Evolutionary conservation across 2,888 invertebrate genomes (phyloP).

Genomic region (Pocota personata): DNA sequence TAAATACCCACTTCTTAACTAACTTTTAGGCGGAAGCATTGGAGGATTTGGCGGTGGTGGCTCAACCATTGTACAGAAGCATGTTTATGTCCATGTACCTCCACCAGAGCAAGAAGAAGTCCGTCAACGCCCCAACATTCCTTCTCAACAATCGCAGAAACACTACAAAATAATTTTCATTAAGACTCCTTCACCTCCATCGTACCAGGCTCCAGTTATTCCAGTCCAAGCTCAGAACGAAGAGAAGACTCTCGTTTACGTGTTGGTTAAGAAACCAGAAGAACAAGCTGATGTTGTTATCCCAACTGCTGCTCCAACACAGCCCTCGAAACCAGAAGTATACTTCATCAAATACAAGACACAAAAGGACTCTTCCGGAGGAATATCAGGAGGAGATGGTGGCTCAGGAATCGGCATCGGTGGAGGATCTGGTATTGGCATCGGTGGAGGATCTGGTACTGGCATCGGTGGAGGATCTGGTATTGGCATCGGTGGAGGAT

Average conservation of each 20-base stretch:
- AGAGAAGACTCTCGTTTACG: constrained; percentile 94
- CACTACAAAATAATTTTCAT: constrained; percentile 97
- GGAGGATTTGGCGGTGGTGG: constrained; percentile 81
- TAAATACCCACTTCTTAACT: background rate
- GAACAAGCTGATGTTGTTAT: constrained; percentile 91
- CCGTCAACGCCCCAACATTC: constrained; percentile 85
- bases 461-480: constrained; percentile 75
- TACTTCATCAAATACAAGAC: constrained; percentile 89
- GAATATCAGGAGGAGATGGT: constrained; percentile 77
- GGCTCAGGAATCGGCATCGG: constrained; percentile 75
- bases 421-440: constrained; percentile 73
- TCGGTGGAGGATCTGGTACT: constrained; percentile 74
- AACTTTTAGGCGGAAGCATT: constrained; percentile 75
- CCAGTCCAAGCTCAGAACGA: constrained; percentile 92
- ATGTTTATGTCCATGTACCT: constrained; percentile 95
- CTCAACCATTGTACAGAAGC: constrained; percentile 88
- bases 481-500: constrained; percentile 75
- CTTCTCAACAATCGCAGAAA: constrained; percentile 90
- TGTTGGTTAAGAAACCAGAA: constrained; percentile 94
- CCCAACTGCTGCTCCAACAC: constrained; percentile 90
- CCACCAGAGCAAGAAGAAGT: constrained; percentile 92
- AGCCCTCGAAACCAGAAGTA: constrained; percentile 94
- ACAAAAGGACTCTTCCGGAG: constrained; percentile 80
- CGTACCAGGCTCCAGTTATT: constrained; percentile 91
- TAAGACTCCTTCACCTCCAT: constrained; percentile 93